Conservation (phyloP, 2,888 invertebrate species). For the Ctenicera cuprea region DNA sequence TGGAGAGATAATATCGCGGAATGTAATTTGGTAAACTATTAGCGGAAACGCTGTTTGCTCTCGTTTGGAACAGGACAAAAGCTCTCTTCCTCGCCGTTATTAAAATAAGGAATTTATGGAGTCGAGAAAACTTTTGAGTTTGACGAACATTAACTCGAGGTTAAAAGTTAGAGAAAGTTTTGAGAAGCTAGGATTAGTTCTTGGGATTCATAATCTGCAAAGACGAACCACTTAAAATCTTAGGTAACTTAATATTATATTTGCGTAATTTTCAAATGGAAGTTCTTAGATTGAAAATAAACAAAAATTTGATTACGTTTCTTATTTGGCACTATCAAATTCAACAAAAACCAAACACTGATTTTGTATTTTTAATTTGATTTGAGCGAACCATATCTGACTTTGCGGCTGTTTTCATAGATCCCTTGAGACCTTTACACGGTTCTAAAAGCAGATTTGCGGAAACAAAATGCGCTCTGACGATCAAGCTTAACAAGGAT, state of each 20-base stretch:
- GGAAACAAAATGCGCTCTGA: conserved; percentile 23
- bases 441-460: conserved; percentile 18
- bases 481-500: conserved; percentile 36
- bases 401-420: conserved; percentile 10
- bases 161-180: conserved; percentile 10
- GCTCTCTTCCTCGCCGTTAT: conserved; percentile 19
- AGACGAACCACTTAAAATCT: neutral
- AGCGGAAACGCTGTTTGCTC: conserved; percentile 40
- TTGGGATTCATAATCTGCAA: neutral
- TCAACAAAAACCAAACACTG: neutral
- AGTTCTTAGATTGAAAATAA: neutral
- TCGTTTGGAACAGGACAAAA: conserved; percentile 37
- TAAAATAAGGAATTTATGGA: conserved; percentile 27
- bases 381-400: neutral
- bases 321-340: neutral
- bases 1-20: conserved; percentile 51
- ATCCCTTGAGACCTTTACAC: conserved; percentile 4
- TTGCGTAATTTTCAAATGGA: neutral
- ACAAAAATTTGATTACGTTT: neutral
- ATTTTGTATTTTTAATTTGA: neutral
- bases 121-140: conserved; percentile 7
- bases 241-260: neutral
- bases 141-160: conserved; percentile 16
- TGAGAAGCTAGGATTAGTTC: conserved; percentile 1
- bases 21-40: conserved; percentile 53